Conservation (phyloP, 1,140 invertebrate genomes). For the Drosophila nasuta region DNA sequence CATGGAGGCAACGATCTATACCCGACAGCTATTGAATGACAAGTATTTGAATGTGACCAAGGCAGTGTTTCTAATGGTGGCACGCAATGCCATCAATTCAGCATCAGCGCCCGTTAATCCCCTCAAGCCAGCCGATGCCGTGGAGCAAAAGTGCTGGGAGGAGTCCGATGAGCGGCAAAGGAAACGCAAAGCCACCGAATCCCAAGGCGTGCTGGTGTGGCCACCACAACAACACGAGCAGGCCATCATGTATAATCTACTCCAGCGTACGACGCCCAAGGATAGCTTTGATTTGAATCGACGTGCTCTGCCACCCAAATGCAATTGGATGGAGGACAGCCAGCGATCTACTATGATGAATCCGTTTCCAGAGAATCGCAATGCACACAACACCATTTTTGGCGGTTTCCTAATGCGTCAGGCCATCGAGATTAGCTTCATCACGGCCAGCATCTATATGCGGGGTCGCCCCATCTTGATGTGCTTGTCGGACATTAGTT, state of each 20-base stretch:
- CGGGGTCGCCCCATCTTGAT: conserved; percentile 87
- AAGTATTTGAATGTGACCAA: conserved; percentile 88
- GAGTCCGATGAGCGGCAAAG: conserved; percentile 87
- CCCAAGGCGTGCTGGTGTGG: conserved; percentile 86
- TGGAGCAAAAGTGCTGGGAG: conserved; percentile 87
- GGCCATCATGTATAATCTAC: conserved; percentile 88
- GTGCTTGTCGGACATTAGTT: conserved; percentile 91
- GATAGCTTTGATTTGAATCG: conserved; percentile 85
- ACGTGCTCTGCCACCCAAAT: conserved; percentile 86
- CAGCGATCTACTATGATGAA: conserved; percentile 61
- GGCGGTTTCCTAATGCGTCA: conserved; percentile 93
- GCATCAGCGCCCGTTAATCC: conserved; percentile 88
- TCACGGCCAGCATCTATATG: conserved; percentile 87
- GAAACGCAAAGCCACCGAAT: conserved; percentile 54
- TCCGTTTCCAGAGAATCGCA: conserved; percentile 85
- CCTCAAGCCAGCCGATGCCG: conserved; percentile 87
- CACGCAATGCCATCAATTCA: conserved; percentile 88
- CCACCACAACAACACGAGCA: conserved; percentile 89
- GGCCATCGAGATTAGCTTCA: conserved; percentile 90
- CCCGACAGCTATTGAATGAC: conserved; percentile 88
- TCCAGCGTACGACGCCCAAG: conserved; percentile 87
- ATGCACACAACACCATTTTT: conserved; percentile 93
- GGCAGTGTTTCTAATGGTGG: conserved; percentile 91
- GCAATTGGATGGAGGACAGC: conserved; percentile 88
- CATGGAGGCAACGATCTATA: conserved; percentile 89